Percentiles rank a stretch among this genome's conserved stretches.
Conservation (phyloP, 2,888 invertebrate genomes). For the Trypoxylon attenuatum region DNA sequence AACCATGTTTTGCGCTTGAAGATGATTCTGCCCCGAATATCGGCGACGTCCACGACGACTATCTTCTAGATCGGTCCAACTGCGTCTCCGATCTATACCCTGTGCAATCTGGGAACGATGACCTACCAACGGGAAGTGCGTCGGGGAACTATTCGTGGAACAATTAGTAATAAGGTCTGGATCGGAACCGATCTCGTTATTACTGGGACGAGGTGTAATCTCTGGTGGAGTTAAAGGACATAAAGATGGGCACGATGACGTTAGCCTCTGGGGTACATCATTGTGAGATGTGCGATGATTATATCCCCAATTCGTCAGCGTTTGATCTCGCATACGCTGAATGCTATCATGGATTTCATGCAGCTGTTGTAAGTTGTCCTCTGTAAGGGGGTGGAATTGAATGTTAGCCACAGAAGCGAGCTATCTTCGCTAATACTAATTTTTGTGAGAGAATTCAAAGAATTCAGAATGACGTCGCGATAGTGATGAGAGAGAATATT, state of each 20-base stretch:
- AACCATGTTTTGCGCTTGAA: slow-evolving; percentile 72
- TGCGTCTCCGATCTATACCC: slow-evolving; percentile 81
- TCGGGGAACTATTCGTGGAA: slow-evolving; percentile 75
- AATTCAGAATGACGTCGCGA: neutral
- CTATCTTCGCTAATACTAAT: neutral
- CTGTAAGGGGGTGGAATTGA: slow-evolving; percentile 69
- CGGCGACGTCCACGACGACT: slow-evolving; percentile 67
- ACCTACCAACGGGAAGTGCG: slow-evolving; percentile 68
- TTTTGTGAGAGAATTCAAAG: neutral
- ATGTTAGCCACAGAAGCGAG: slow-evolving; percentile 34
- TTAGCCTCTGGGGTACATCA: slow-evolving; percentile 77
- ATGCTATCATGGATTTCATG: slow-evolving; percentile 85
- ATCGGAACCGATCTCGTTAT: slow-evolving; percentile 76
- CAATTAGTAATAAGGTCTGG: slow-evolving; percentile 75
- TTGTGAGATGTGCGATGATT: slow-evolving; percentile 60
- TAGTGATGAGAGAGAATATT: slow-evolving; percentile 31
- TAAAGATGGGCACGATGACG: slow-evolving; percentile 85
- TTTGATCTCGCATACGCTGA: slow-evolving; percentile 84
- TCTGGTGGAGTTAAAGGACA: slow-evolving; percentile 60
- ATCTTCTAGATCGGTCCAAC: slow-evolving; percentile 92
- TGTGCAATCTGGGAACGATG: slow-evolving; percentile 77
- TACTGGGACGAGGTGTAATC: slow-evolving; percentile 74
- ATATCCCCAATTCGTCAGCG: slow-evolving; percentile 70
- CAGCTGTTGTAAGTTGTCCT: slow-evolving; percentile 85
- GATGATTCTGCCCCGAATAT: slow-evolving; percentile 68